These are phyloP conservation scores for Catharus minimus DNA, from an alignment of 2,113 vertebrate species.

Conservation along the genomic window DNA sequence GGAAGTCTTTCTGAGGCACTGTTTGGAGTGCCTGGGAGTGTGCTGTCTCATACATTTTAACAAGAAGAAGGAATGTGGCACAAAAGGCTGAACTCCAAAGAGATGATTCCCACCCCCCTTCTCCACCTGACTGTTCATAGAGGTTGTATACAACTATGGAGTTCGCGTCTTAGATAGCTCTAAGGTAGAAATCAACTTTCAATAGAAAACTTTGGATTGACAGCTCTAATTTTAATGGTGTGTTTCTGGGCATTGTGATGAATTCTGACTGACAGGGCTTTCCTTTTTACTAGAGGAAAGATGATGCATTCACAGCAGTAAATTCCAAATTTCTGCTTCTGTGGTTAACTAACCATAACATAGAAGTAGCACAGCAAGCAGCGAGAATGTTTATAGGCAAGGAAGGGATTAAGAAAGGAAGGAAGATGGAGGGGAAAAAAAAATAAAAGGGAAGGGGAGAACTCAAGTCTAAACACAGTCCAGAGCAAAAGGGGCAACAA, in stretches of 20 bases:
- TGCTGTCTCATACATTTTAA: background rate
- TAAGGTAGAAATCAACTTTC: background rate
- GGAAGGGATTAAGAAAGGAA: slow-evolving; percentile 33
- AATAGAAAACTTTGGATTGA: background rate
- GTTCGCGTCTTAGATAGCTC: background rate
- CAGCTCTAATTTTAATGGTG: background rate
- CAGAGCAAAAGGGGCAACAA: background rate
- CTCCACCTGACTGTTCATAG: background rate
- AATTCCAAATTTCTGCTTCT: slow-evolving; percentile 10
- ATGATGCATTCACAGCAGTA: slow-evolving; percentile 16
- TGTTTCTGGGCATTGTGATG: background rate
- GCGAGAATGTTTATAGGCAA: background rate
- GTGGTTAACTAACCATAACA: slow-evolving; percentile 26
- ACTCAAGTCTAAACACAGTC: background rate
- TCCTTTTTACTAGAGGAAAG: slow-evolving; percentile 54
- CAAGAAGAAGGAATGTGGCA: background rate
- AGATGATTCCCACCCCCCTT: background rate
- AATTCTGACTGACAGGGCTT: slow-evolving; percentile 44
- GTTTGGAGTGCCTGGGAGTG: background rate
- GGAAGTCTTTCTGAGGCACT: background rate
- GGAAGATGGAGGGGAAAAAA: background rate
- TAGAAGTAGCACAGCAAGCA: slow-evolving; percentile 23
- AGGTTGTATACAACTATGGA: background rate
- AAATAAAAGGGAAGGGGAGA: background rate
- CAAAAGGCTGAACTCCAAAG: background rate